phyloP scores from a whole-genome alignment of 2,888 invertebrate species.

The Apamea epomidion region DNA sequence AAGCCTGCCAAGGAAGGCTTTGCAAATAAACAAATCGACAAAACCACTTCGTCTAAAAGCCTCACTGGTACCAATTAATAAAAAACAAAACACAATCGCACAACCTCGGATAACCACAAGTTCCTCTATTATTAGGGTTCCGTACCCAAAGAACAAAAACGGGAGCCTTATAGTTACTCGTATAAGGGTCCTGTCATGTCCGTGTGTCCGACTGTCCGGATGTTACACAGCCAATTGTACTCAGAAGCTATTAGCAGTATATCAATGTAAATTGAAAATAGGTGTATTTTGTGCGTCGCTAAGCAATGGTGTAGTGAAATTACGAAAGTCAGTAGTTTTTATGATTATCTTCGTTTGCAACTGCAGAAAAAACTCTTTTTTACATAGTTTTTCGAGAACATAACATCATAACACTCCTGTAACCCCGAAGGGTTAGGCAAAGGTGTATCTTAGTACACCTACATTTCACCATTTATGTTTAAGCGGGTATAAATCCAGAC shows the following conservation, averaged over 20 bases:
- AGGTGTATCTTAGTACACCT: neutral
- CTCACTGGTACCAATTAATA: conserved; percentile 49
- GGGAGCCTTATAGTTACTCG: too few species aligned
- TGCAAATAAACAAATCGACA: conserved; percentile 20
- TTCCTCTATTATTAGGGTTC: conserved; percentile 32
- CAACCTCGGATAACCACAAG: conserved; percentile 46
- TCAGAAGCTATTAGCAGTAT: neutral
- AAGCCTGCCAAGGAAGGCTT: conserved; percentile 15
- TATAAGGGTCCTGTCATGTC: neutral
- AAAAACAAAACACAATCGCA: conserved; percentile 52
- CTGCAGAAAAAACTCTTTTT: neutral
- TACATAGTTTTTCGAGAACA: neutral
- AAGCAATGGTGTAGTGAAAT: neutral
- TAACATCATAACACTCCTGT: neutral
- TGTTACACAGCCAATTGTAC: neutral
- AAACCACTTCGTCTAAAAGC: conserved; percentile 25
- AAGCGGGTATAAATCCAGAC: neutral
- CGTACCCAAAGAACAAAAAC: neutral
- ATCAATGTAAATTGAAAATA: too few species aligned
- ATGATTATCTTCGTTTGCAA: neutral
- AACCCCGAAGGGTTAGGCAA: neutral
- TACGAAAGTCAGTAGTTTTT: neutral
- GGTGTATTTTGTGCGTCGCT: neutral
- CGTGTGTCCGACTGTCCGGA: neutral
- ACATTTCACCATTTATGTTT: neutral